A percentile compares a stretch with the other conserved stretches of the same genome.
Evolutionary conservation across 2,113 vertebrate genomes (phyloP).

Genomic region (Oncorhynchus tshawytscha): DNA sequence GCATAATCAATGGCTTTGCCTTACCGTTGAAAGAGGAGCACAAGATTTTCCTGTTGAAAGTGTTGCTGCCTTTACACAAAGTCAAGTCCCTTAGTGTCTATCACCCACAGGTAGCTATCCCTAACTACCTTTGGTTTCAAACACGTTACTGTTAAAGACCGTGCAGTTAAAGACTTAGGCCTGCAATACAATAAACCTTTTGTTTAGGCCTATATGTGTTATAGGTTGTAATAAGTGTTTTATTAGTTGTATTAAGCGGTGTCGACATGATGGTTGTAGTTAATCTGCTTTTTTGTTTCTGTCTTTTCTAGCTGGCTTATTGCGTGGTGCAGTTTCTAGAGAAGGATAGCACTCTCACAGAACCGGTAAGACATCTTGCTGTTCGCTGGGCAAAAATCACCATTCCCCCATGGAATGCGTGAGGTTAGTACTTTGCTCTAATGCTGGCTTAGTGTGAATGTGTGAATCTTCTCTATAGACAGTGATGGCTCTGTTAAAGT

Average conservation of each 20-base stretch:
- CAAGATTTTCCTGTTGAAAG: constrained; percentile 98
- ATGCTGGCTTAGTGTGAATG: neutral
- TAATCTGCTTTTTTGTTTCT: neutral
- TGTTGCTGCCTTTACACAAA: constrained; percentile 97
- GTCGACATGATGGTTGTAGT: too few relatives aligned
- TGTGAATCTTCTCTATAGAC: constrained; percentile 71
- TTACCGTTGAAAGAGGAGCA: constrained; percentile 99
- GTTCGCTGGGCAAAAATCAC: neutral
- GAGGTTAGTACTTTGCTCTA: neutral
- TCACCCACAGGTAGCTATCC: constrained; percentile 88
- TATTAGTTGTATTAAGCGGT: too few relatives aligned
- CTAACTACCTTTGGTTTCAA: neutral
- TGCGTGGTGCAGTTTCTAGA: constrained; percentile 75
- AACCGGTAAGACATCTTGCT: constrained; percentile 60
- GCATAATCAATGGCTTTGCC: constrained; percentile 99
- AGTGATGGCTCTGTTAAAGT: constrained; percentile 96
- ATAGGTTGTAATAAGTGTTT: too few relatives aligned
- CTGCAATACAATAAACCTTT: too few relatives aligned
- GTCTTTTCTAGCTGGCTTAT: constrained; percentile 62
- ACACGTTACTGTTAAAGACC: neutral
- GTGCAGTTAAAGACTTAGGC: too few relatives aligned
- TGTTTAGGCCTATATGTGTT: too few relatives aligned
- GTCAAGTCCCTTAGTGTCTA: constrained; percentile 99
- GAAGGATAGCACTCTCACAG: constrained; percentile 77
- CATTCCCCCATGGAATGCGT: neutral